These are phyloP conservation scores for Pseudomyrmex flavicornis DNA, from an alignment of 1,140 invertebrate genomes.

Conservation along the genomic window DNA sequence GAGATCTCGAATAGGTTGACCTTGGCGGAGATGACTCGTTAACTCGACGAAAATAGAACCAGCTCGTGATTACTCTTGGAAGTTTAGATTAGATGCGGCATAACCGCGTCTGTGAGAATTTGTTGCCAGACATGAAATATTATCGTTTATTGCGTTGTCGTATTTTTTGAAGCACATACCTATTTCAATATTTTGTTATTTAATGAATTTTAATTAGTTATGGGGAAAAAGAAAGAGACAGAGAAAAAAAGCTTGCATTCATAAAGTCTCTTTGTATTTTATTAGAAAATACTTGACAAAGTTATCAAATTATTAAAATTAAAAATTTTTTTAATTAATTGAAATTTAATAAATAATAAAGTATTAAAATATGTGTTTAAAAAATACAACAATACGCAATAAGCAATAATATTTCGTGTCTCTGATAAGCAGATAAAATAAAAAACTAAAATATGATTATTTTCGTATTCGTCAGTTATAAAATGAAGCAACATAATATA, in stretches of 20 bases:
- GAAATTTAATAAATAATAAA: too few species aligned
- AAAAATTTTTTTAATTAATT: too few species aligned
- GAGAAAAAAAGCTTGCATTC: too few species aligned
- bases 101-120: neutral
- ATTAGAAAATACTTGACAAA: too few species aligned
- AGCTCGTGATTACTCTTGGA: slow-evolving; percentile 13
- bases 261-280: too few species aligned
- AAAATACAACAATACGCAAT: too few species aligned
- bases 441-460: neutral
- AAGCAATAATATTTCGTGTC: too few species aligned
- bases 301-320: too few species aligned
- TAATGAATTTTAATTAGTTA: too few species aligned
- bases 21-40: slow-evolving; percentile 33
- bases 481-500: neutral
- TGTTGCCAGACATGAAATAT: neutral
- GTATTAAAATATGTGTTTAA: too few species aligned
- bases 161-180: neutral
- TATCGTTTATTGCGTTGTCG: neutral
- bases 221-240: too few species aligned
- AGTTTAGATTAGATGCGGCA: neutral
- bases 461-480: neutral
- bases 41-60: slow-evolving; percentile 9
- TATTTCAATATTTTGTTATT: too few species aligned
- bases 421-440: neutral
- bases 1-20: slow-evolving; percentile 25